Evolutionary conservation across 2,888 invertebrate species (phyloP), one percentile per base, ranked within the genome.

Genomic region (Agonopterix heracliana): DNA sequence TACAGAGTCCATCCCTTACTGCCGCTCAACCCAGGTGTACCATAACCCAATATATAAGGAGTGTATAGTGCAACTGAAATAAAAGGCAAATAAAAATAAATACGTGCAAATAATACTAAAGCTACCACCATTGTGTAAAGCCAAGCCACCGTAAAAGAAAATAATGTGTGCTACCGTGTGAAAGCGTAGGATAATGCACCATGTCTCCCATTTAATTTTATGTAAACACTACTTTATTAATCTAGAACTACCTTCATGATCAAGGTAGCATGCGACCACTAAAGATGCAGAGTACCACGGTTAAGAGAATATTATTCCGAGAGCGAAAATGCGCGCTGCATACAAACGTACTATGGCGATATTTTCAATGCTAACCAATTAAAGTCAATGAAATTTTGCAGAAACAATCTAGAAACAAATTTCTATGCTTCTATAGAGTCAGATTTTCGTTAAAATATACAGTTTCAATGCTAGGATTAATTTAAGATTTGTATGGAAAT

Each of bases 61-160:
- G 86, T 82, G 86, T 86, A 88, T 77, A 87, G 81, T 85, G 88
- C 88, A 85, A 88, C 88, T 88, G 88, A 88, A 88, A 87, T 76
- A 74, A 81, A 84, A 85, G 68, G 83, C 83, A 86, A 86, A 85
- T 75, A 71, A 85, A 80, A 84, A 83, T 82, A 78, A 85, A 85
- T 80, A 81, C 84, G 85, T 85, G 87, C 87, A 78, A 66, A 69
- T 66, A 67, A 68, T 64, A 74, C 65, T 47, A 64, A 26, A 80
- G 78, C 85, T 79, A 78, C 78, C 81, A 80, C 80, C 78, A 64
- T 54, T 52, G 74, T 70, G 57, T 46, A 40, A 78, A 83, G 84
- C 85, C 62, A 86, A 83, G 86, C 86, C 75, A 81, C 81, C 81
- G 62, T 56, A 60, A 52, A 43, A n/a, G 4, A 38, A 11, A 38